Conservation (phyloP, 2,113 vertebrate genomes). For the Indicator indicator region DNA sequence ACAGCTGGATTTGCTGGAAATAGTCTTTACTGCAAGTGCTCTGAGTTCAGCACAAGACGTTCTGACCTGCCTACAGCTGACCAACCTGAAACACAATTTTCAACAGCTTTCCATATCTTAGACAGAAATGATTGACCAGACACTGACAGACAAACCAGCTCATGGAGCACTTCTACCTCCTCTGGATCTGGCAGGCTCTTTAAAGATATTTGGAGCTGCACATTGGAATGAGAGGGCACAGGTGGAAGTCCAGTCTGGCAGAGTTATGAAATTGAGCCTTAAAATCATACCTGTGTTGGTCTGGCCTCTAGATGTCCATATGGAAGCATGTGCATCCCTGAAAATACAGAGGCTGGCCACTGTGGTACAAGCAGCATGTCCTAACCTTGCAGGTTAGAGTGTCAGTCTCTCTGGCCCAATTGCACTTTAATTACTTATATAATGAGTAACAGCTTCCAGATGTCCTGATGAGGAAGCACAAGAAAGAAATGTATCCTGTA, state of each 20-base stretch:
- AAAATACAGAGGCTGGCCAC: not conserved
- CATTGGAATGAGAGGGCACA: not conserved
- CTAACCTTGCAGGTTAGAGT: not conserved
- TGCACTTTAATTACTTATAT: not conserved
- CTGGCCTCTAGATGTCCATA: not conserved
- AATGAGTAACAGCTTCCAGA: not conserved
- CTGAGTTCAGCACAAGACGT: not conserved
- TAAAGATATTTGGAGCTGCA: not conserved
- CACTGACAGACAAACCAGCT: not conserved
- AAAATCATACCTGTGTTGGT: not conserved
- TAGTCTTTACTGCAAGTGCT: not conserved
- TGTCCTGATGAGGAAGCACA: not conserved
- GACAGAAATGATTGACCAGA: not conserved
- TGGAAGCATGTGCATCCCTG: not conserved
- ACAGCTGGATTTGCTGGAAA: not conserved
- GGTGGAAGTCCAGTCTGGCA: not conserved
- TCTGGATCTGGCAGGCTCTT: not conserved
- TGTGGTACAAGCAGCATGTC: not conserved
- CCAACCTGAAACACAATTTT: not conserved
- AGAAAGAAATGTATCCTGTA: not conserved
- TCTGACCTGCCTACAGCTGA: not conserved
- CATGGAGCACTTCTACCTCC: not conserved
- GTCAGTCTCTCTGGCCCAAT: not conserved
- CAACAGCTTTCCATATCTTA: not conserved
- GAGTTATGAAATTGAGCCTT: not conserved